phyloP scores from a whole-genome alignment of 2,113 vertebrate genomes.

The Phalacrocorax pelagicus region DNA sequence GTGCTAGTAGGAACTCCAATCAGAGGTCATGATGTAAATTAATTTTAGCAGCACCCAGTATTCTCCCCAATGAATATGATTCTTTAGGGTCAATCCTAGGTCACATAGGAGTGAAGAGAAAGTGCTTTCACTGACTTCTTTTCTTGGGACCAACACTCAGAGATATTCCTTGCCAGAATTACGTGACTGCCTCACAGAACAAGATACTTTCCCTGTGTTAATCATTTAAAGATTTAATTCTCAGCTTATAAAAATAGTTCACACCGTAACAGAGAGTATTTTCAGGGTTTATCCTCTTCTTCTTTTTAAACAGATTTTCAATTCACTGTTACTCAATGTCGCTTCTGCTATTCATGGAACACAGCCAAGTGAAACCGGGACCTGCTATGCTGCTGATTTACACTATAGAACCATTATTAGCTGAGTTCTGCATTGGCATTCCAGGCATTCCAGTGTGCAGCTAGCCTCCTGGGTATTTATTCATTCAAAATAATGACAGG shows the following conservation, averaged over 20 bases:
- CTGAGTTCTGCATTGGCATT: conserved; percentile 49
- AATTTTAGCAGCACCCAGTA: conserved; percentile 39
- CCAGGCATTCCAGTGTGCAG: conserved; percentile 44
- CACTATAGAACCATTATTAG: conserved; percentile 64
- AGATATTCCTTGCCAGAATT: neutral
- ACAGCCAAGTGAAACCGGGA: conserved; percentile 60
- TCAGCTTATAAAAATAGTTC: conserved; percentile 59
- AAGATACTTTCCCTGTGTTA: conserved; percentile 4
- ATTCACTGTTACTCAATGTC: conserved; percentile 60
- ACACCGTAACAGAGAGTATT: conserved; percentile 34
- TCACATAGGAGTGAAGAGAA: conserved; percentile 26
- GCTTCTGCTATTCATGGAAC: conserved; percentile 63
- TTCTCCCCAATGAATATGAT: neutral
- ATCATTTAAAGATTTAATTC: conserved; percentile 57
- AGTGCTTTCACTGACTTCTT: conserved; percentile 5
- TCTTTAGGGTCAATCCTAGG: conserved; percentile 41
- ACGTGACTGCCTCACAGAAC: neutral
- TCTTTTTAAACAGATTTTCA: conserved; percentile 62
- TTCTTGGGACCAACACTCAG: neutral
- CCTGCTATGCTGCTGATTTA: conserved; percentile 44
- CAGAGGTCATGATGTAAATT: conserved; percentile 35
- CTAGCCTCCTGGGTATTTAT: conserved; percentile 44
- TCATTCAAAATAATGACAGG: conserved; percentile 49
- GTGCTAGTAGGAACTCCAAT: conserved; percentile 23
- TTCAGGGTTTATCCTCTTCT: conserved; percentile 62